phyloP scores from a whole-genome alignment of 1,140 invertebrate species.

The Aphelenchoides besseyi region DNA sequence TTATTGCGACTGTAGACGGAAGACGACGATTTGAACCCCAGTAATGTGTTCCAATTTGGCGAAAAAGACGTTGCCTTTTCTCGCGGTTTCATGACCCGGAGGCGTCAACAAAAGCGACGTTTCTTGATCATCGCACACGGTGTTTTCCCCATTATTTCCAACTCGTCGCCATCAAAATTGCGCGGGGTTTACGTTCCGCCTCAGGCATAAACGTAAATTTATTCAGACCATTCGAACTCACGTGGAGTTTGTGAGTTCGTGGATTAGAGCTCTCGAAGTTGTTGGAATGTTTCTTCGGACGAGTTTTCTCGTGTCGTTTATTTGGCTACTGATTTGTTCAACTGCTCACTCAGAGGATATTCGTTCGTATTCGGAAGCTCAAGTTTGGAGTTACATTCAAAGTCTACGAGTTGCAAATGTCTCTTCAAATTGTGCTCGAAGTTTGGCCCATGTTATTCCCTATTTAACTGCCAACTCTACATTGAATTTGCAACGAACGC shows the following conservation, averaged over 20 bases:
- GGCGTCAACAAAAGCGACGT: neutral
- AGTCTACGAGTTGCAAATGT: neutral
- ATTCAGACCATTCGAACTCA: too few species aligned
- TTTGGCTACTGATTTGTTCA: neutral
- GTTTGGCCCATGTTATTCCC: neutral
- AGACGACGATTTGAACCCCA: neutral
- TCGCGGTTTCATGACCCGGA: neutral
- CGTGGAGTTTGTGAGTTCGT: too few species aligned
- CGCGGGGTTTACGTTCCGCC: too few species aligned
- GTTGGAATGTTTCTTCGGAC: too few species aligned
- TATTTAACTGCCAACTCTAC: neutral
- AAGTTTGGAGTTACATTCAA: neutral
- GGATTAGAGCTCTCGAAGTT: too few species aligned
- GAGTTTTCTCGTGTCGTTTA: neutral
- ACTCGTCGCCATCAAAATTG: too few species aligned
- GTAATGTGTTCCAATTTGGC: slow-evolving; percentile 5
- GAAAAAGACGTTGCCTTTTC: neutral
- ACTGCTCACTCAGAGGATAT: neutral
- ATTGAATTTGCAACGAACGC: neutral
- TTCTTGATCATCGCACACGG: neutral
- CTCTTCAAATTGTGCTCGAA: neutral
- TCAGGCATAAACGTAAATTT: too few species aligned
- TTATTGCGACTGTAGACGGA: too few species aligned
- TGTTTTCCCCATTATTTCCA: neutral
- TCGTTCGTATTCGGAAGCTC: neutral